Evolutionary conservation across 2,888 invertebrate species (phyloP), one percentile per base, ranked within the genome.

Genomic region (Pomacea canaliculata): DNA sequence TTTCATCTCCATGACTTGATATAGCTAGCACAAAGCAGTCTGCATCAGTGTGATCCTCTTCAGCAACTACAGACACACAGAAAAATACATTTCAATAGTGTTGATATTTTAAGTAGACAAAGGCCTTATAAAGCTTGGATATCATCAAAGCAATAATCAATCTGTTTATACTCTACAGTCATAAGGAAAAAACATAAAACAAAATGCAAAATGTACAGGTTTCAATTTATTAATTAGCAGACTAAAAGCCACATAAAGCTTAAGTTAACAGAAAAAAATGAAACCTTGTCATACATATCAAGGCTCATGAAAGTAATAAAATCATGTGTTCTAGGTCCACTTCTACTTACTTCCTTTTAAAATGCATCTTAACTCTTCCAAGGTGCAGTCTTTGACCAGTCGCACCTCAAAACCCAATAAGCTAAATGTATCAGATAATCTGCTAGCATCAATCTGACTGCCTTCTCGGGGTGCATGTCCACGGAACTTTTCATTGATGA

Each of bases 1-100:
- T 96, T 83, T 94, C 92, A 89, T 97, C 97, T 51, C 98, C 97
- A 88, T 98, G 97, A 74, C 95, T 95, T 81, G 97, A 91, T 67
- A 97, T 95, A 68, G 95, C 94, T 84, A 97, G 92, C 0, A 95
- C 90, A 80, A 98, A 92, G 86, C 97, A 97, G 89, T 97, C 97
- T 83, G 94, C 93, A 62, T 96, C 93, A 0, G 93, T 92, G 90
- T 97, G 96, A 91, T 97, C 95, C 91, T 93, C 92, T 77, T 93
- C 93, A 23, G 96, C 93, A 82, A 94, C 95, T 94, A 87, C 48
- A 82, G 85, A 51, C 37, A 37, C 37, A 8, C 16, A 48, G 16
- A 48, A 37, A 56, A 56, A 16, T 56, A 46, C 19, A 59, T 46
- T 71, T 10, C 13, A 37, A 48, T 7, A 71, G 23, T n/a, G 23